A percentile compares a stretch with the other conserved stretches of the same genome.
phyloP scores from a whole-genome alignment of 1,140 invertebrate genomes.

The Cydia strobilella region DNA sequence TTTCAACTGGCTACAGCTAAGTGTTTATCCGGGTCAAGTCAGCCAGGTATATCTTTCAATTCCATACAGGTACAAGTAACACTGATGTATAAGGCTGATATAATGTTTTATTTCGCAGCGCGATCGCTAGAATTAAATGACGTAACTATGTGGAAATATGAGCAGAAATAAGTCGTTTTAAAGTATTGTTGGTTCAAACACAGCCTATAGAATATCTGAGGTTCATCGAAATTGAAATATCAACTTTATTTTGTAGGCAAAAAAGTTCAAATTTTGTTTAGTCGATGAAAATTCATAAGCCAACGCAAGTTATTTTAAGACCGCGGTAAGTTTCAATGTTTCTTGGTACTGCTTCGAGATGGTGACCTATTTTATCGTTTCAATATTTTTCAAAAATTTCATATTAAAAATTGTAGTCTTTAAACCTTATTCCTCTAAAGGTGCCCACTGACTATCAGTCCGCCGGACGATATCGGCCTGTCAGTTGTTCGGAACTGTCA shows the following conservation, averaged over 20 bases:
- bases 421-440: too few relatives aligned
- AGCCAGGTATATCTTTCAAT: neutral
- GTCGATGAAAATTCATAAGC: neutral
- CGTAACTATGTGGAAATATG: neutral
- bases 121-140: neutral
- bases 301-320: constrained; percentile 13
- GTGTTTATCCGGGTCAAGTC: constrained; percentile 36
- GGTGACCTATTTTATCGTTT: neutral
- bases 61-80: neutral
- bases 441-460: too few relatives aligned
- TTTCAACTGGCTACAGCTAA: constrained; percentile 47
- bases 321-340: neutral
- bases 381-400: neutral
- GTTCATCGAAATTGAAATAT: neutral
- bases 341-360: neutral
- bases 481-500: too few relatives aligned
- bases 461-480: too few relatives aligned
- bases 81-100: neutral
- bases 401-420: too few relatives aligned
- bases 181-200: neutral
- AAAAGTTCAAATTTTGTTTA: neutral
- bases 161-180: neutral
- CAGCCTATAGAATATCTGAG: neutral
- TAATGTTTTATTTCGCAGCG: neutral
- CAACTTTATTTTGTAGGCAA: neutral